These are phyloP conservation scores for Dromius quadrimaculatus DNA, from an alignment of 2,888 invertebrate species.

Conservation along the genomic window DNA sequence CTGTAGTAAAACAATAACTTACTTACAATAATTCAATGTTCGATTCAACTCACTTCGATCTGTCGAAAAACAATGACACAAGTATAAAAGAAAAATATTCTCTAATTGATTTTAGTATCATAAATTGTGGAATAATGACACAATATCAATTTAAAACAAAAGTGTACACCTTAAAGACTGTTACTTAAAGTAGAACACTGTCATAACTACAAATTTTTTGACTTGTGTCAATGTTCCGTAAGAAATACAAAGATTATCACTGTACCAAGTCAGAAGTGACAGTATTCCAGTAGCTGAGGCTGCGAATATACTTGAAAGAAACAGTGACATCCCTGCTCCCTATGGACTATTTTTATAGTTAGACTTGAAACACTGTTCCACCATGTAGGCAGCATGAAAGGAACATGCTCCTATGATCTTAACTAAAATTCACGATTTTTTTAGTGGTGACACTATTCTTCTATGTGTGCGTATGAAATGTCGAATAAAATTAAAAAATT, in stretches of 20 bases:
- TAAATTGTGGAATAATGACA: not conserved
- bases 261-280: not conserved
- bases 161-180: too few species aligned
- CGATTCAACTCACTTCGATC: too few species aligned
- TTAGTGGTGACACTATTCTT: not conserved
- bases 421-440: not conserved
- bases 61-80: too few species aligned
- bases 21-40: too few species aligned
- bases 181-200: not conserved
- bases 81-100: too few species aligned
- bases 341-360: not conserved
- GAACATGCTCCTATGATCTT: not conserved
- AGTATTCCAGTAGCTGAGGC: not conserved
- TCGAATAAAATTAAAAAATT: too few species aligned
- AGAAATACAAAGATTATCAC: not conserved
- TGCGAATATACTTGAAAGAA: not conserved
- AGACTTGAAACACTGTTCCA: not conserved
- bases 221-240: not conserved
- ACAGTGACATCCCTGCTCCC: not conserved
- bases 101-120: not conserved
- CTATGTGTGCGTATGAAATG: not conserved
- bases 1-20: too few species aligned
- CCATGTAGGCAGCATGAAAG: not conserved
- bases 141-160: constrained; percentile 3
- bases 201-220: not conserved